These are phyloP conservation scores for Neoascia interrupta DNA, from an alignment of 2,888 invertebrate genomes.

Conservation along the genomic window DNA sequence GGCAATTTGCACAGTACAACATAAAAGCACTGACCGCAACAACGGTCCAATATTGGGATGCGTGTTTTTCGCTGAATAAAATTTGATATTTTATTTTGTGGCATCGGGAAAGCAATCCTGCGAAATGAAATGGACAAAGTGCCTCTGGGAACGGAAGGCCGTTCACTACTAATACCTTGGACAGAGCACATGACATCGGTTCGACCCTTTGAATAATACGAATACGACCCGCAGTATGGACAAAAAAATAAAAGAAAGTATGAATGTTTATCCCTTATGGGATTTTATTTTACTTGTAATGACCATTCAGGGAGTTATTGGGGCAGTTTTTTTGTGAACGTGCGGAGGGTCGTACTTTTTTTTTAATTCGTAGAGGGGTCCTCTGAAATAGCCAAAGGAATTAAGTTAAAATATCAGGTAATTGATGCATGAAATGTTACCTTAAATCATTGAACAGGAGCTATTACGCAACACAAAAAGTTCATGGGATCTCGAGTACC, in stretches of 20 bases:
- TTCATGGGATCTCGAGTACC: no score
- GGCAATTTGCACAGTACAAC: conserved; percentile 41
- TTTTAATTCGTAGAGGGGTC: neutral
- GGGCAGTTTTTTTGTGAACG: conserved; percentile 23
- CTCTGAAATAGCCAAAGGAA: neutral
- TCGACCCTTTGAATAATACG: conserved; percentile 56
- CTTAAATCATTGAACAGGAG: no score
- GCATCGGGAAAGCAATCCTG: conserved; percentile 53
- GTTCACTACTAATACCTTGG: conserved; percentile 37
- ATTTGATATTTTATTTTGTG: conserved; percentile 66
- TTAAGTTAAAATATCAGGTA: conserved; percentile 15
- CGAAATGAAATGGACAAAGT: conserved; percentile 46
- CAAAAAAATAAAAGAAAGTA: conserved; percentile 25
- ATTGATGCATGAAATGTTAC: conserved; percentile 21
- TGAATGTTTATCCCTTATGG: conserved; percentile 43
- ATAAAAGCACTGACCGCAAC: conserved; percentile 64
- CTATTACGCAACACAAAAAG: no score
- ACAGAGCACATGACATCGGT: conserved; percentile 20
- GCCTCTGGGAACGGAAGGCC: conserved; percentile 52
- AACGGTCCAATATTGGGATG: conserved; percentile 51
- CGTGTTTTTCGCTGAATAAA: conserved; percentile 61
- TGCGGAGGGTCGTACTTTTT: neutral
- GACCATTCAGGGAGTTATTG: conserved; percentile 40
- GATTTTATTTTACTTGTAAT: conserved; percentile 47
- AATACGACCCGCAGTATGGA: neutral